Evolutionary conservation across 2,113 vertebrate species (phyloP), one percentile per base, ranked within the genome.

Genomic region (Upupa epops): DNA sequence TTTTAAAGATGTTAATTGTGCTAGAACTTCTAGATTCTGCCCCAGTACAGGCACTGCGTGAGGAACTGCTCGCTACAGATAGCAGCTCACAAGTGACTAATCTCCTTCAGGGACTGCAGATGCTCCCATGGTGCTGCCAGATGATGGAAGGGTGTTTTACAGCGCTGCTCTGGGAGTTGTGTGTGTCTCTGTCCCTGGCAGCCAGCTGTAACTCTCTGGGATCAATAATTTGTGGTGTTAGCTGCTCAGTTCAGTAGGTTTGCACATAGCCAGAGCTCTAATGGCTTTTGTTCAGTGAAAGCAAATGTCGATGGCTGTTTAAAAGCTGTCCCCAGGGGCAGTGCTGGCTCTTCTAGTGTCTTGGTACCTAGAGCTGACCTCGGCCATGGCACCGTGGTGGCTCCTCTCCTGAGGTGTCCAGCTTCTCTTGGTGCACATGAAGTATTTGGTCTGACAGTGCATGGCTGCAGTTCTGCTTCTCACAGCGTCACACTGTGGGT

Each of bases 81-180:
- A 22, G 48, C 52, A 59, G 40, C 71, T 69, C 0, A 0, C 1
- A 7, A 42, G 78, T 42, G 46, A 69, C 48, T 59, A 13, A 40
- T 42, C 55, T 58, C 16, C 32, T 11, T 66, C 46, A 49, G 51
- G 32, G 5, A 2, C 11, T 84, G 34, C 48, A 40, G 59, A 40
- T 60, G 32, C 58, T 75, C 40, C 78, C 0, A 2, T 65, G 49
- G 3, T 58, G 49, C 64, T 93, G 28, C 46, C 55, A 48, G 66
- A 42, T 36, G 52, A 61, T 65, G n/a, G 64, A 91, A 85, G 28
- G 1, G 2, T 49, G 88, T 82, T 89, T 63, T 77, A 37, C 54
- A 25, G 45, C 5, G 64, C 64, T 92, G 82, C 72, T 63, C 8
- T 66, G 82, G 87, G 64, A 76, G 32, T 9, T 37, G 22, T 21